phyloP scores from a whole-genome alignment of 2,888 invertebrate species.

The Leucophenga maculata region DNA sequence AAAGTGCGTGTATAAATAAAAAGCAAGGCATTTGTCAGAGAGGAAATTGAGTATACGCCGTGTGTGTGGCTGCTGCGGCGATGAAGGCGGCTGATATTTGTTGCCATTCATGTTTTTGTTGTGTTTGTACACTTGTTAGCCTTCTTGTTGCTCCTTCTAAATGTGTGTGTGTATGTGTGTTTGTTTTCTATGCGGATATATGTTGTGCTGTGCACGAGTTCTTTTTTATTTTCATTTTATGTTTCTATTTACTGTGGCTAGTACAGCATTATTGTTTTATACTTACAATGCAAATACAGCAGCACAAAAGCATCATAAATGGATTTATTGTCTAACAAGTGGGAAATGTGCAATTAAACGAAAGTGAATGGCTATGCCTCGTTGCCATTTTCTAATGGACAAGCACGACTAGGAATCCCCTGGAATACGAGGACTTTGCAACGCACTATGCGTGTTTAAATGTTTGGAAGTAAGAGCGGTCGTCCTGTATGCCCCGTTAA shows the following conservation, averaged over 20 bases:
- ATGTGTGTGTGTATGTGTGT: background rate
- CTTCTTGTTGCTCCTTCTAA: slow-evolving; percentile 25
- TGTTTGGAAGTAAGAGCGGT: too few species aligned
- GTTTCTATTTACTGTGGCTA: background rate
- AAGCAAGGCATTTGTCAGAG: background rate
- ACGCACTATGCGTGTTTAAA: too few species aligned
- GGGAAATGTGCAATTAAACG: slow-evolving; percentile 39
- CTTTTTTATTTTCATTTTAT: background rate
- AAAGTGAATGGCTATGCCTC: slow-evolving; percentile 37
- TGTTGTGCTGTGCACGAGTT: slow-evolving; percentile 24
- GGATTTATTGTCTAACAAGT: background rate
- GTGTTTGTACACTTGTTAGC: slow-evolving; percentile 30
- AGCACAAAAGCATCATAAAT: slow-evolving; percentile 2
- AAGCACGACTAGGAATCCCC: background rate
- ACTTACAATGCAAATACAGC: background rate
- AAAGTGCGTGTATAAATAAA: slow-evolving; percentile 5
- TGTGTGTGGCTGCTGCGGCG: background rate
- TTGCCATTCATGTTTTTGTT: too few species aligned
- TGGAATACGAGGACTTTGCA: background rate
- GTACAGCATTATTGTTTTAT: background rate
- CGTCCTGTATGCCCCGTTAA: slow-evolving; percentile 36
- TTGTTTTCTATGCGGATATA: slow-evolving; percentile 49
- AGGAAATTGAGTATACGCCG: slow-evolving; percentile 15
- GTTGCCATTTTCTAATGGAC: slow-evolving; percentile 12
- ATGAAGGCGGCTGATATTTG: too few species aligned